A percentile compares a stretch with the other conserved stretches of the same genome.
Conservation (phyloP, 1,140 invertebrate genomes). For the Pachyrhynchus sulphureomaculatus region DNA sequence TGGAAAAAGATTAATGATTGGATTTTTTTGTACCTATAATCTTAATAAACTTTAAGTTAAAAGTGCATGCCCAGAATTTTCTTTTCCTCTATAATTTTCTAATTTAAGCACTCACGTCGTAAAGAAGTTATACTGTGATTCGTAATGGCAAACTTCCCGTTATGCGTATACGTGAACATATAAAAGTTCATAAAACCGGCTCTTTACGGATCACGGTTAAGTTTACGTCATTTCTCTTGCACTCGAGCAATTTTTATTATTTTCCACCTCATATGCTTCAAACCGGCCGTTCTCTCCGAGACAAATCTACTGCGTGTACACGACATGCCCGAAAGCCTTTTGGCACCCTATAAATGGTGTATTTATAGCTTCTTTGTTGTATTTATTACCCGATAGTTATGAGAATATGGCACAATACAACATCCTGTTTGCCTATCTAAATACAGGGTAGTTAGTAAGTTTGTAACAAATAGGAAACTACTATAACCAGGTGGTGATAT, state of each 20-base stretch:
- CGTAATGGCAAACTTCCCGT: background rate
- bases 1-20: too few relatives aligned
- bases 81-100: too few relatives aligned
- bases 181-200: conserved; percentile 27
- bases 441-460: too few relatives aligned
- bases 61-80: too few relatives aligned
- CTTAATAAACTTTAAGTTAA: too few relatives aligned
- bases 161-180: conserved; percentile 13
- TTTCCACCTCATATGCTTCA: conserved; percentile 21
- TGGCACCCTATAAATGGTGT: conserved; percentile 14
- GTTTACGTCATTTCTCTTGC: conserved; percentile 20
- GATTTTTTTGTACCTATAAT: too few relatives aligned
- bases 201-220: conserved; percentile 23
- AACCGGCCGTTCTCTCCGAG: conserved; percentile 3
- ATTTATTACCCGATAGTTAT: too few relatives aligned
- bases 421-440: too few relatives aligned
- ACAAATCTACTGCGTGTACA: conserved; percentile 2
- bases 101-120: too few relatives aligned
- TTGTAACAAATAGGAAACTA: too few relatives aligned
- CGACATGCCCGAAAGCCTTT: conserved; percentile 8
- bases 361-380: background rate
- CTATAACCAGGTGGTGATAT: too few relatives aligned
- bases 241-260: conserved; percentile 24
- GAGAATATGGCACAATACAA: too few relatives aligned
- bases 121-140: background rate